Evolutionary conservation across 2,888 invertebrate genomes (phyloP), one percentile per base, ranked within the genome.

Genomic region (Brachypalpus laphriformis): DNA sequence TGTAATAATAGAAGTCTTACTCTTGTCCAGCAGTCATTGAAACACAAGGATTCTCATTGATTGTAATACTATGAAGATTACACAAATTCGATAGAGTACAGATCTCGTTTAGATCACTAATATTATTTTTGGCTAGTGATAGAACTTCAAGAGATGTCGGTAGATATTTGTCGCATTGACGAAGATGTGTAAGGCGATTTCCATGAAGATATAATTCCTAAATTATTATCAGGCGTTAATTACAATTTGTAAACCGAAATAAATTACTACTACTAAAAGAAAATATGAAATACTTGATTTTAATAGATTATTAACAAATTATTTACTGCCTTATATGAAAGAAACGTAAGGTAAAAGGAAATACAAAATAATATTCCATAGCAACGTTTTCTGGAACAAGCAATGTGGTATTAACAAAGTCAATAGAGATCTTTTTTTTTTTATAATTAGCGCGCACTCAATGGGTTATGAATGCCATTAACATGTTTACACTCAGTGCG

Each of bases 31-130:
- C 95, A 77, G 95, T 95, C 94, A 96, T 95, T 85, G 94, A 94
- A 54, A 97, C 95, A 91, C 97, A 97, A 0, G 98, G 97, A 93
- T 98, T 98, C 82, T 96, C 96, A 89, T 95, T 95, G 83, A 98
- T 94, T 14, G 97, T 96, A 88, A 98, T 94, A 91, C 96, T 96
- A 82, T 96, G 95, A 87, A 98, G 93, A 89, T 95, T 94, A 49
- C 93, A 93, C 86, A 98, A 93, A 91, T 96, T 95, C 63, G 95
- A 95, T 87, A 98, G 93, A 89, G 96, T 96, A 34, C 96, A 95
- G 88, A 98, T 95, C 93, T 98, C 97, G 90, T 97, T 97, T 56
- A 98, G 92, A 92, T 98, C 98, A 68, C 93, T 94, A 65, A 98
- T 95, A 89, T 95, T 95, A 92, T 98, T 98, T 92, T 96, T 96